phyloP scores from a whole-genome alignment of 2,113 vertebrate species.

The Ahaetulla prasina region DNA sequence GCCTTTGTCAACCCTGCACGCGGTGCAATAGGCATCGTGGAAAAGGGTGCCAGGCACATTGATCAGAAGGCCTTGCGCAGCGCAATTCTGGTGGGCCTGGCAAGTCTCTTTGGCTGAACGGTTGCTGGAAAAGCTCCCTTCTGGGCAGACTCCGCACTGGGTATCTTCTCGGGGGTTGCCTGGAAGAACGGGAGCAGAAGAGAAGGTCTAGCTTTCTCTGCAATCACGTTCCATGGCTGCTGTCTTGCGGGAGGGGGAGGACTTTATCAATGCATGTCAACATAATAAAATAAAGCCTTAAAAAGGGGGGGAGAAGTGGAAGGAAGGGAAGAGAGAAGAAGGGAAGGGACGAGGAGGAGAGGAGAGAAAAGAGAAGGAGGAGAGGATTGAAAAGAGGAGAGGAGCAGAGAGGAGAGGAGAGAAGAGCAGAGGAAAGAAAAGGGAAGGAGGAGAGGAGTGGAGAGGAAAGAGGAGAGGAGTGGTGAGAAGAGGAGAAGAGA shows the following conservation, averaged over 20 bases:
- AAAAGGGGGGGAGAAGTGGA: no score
- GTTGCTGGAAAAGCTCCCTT: slow-evolving; percentile 61
- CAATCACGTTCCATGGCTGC: accelerated
- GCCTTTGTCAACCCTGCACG: slow-evolving; percentile 30
- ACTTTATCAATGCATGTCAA: neutral
- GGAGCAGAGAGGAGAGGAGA: no score
- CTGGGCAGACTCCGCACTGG: slow-evolving; percentile 41
- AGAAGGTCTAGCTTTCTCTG: neutral
- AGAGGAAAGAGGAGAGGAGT: no score
- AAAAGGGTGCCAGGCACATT: slow-evolving; percentile 57
- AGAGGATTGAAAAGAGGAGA: no score
- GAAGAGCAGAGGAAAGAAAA: no score
- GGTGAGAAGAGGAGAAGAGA: no score
- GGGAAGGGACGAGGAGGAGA: no score
- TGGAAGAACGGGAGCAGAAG: neutral
- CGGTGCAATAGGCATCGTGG: slow-evolving; percentile 63
- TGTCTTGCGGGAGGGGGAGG: neutral
- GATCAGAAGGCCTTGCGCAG: slow-evolving; percentile 40
- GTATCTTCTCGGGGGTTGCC: slow-evolving; percentile 62
- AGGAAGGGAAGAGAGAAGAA: no score
- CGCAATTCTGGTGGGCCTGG: slow-evolving; percentile 59
- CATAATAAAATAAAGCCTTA: neutral
- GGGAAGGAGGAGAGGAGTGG: no score
- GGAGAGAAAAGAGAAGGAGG: no score
- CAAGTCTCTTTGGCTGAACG: slow-evolving; percentile 43